Conservation (phyloP, 2,888 invertebrate species). For the Busseola fusca region DNA sequence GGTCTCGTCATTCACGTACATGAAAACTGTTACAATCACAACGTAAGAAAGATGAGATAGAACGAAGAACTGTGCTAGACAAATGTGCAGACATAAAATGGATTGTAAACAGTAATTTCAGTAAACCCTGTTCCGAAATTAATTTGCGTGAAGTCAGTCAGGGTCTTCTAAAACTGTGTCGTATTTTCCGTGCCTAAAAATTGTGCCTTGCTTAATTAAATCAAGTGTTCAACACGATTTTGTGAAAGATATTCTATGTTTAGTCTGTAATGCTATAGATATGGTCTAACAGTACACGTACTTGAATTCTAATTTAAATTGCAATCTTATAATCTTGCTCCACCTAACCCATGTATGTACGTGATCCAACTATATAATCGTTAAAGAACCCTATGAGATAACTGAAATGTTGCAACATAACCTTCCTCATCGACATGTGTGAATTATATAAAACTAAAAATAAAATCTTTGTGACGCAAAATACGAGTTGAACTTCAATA, state of each 20-base stretch:
- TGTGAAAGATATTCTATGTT: not conserved
- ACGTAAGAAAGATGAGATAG: constrained; percentile 6
- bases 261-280: not conserved
- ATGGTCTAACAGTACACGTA: constrained; percentile 16
- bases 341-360: constrained; percentile 30
- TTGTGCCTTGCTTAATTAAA: constrained; percentile 41
- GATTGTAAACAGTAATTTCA: constrained; percentile 5
- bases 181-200: constrained; percentile 18
- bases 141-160: constrained; percentile 23
- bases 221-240: constrained; percentile 30
- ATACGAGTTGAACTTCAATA: constrained; percentile 71
- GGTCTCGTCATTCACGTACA: constrained; percentile 74
- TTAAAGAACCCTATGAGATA: constrained; percentile 20
- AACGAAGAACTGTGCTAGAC: constrained; percentile 8
- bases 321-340: constrained; percentile 22
- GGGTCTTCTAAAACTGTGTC: constrained; percentile 18
- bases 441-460: constrained; percentile 68
- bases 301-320: constrained; percentile 40
- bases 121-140: not conserved
- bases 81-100: constrained; percentile 5
- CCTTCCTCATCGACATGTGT: constrained; percentile 65
- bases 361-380: constrained; percentile 25
- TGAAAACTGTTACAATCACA: constrained; percentile 23
- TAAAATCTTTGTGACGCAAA: constrained; percentile 73
- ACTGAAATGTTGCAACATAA: constrained; percentile 59